Base-by-base conservation (phyloP, 2,113 vertebrate species). In the Catagonus wagneri region DNA sequence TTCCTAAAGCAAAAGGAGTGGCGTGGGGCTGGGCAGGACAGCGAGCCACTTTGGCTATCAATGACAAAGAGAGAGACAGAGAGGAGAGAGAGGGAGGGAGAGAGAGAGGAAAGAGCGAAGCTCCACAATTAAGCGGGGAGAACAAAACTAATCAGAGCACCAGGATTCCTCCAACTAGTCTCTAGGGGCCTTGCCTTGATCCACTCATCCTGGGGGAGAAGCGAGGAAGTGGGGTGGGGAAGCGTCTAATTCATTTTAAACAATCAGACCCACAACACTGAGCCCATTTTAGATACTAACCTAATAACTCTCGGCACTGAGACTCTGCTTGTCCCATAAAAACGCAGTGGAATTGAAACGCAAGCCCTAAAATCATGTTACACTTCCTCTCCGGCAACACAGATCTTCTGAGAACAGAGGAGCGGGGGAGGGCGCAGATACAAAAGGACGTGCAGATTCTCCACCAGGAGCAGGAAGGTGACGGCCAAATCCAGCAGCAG, bases 1-100 rank as follows among this genome's bases (percentile, higher is more conserved):
- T 97, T 98, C 96, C 97, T 96, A 96, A 96, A 96, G 96, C 97
- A 98, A 97, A 96, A 83, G 80, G 74, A 97, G 96, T 44, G 69
- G 81, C 71, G 34, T 76, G 96, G 96, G 97, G 96, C 89, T 39
- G 32, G 95, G 90, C 96, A 93, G 97, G 97, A 96, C 97, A 95
- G 85, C 95, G 75, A 92, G 66, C 96, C 86, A 84, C 96, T 97
- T 81, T 4, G 92, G 96, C 85, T 96, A 96, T 97, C 98, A 95
- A 83, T 93, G 80, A 94, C 32, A 44, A 4, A 44, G 19, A 92
- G 84, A 85, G 81, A 91, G 79, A 85, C 85, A 93, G 83, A 95
- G n/a, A 94, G 93, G 44, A 44, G 44, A 44, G 44, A 44, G 44
- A 8, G 44, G 44, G 44, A 44, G 19, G 90, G 84, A 85, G 81